Evolutionary conservation across 2,888 invertebrate genomes (phyloP).

Genomic region (Andrena haemorrhoa): DNA sequence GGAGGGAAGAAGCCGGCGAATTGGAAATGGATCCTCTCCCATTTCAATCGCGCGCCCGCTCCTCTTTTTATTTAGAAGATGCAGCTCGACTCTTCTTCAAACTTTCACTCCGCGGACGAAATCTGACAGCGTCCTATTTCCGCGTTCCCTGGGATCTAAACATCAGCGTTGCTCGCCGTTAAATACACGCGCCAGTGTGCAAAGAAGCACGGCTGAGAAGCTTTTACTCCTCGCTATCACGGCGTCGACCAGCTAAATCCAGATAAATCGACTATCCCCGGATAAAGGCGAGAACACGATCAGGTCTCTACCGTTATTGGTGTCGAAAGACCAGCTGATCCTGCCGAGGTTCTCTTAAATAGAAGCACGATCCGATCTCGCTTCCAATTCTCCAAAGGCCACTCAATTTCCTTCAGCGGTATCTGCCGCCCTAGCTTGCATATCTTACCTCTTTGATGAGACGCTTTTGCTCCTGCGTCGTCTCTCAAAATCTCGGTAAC

Average conservation of each 20-base stretch:
- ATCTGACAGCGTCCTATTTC: too few relatives aligned
- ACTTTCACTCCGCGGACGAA: too few relatives aligned
- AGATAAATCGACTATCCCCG: constrained; percentile 6
- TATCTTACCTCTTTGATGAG: not conserved
- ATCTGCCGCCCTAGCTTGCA: not conserved
- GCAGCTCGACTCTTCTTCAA: too few relatives aligned
- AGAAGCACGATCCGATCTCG: constrained; percentile 46
- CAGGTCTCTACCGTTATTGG: constrained; percentile 53
- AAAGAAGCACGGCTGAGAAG: not conserved
- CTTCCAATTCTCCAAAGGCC: constrained; percentile 41
- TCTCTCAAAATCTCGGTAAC: not conserved
- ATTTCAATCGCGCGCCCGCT: not conserved
- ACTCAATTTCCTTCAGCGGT: constrained; percentile 23
- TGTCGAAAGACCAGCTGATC: constrained; percentile 44
- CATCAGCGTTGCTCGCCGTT: too few relatives aligned
- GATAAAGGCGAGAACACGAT: constrained; percentile 30
- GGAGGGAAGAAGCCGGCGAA: not conserved
- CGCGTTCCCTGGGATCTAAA: too few relatives aligned
- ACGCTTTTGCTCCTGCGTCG: not conserved
- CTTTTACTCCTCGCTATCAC: not conserved
- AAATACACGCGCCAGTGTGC: too few relatives aligned
- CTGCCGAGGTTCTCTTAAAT: constrained; percentile 24
- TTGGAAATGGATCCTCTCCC: not conserved
- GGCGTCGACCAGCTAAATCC: constrained; percentile 31
- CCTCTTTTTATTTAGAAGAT: not conserved